A percentile compares a stretch with the other conserved stretches of the same genome.
These are phyloP conservation scores for Venusia cambrica DNA, from an alignment of 2,888 invertebrate species.

Conservation along the genomic window DNA sequence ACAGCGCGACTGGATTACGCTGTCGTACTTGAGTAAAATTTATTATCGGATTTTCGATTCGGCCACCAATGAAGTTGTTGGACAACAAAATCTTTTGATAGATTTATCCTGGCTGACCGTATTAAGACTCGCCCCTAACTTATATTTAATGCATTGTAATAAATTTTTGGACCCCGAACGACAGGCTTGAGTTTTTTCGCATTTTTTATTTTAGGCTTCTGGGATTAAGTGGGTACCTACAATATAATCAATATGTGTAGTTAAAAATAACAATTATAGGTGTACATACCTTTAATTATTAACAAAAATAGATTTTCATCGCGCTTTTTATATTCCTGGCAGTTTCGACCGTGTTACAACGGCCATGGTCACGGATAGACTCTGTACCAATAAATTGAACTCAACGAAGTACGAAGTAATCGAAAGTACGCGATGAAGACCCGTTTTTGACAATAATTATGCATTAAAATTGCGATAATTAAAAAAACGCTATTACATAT, in stretches of 20 bases:
- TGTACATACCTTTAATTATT: too few species aligned
- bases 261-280: too few species aligned
- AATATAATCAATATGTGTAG: constrained; percentile 17
- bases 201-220: constrained; percentile 38
- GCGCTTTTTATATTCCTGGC: too few species aligned
- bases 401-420: too few species aligned
- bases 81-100: constrained; percentile 81
- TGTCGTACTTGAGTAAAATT: constrained; percentile 80
- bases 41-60: constrained; percentile 81
- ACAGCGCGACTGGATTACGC: constrained; percentile 77
- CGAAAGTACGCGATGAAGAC: too few species aligned
- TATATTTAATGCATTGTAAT: constrained; percentile 73
- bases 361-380: too few species aligned
- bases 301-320: too few species aligned
- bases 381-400: too few species aligned
- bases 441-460: too few species aligned
- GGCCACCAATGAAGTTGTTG: constrained; percentile 81
- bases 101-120: constrained; percentile 79
- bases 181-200: constrained; percentile 48
- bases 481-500: too few species aligned
- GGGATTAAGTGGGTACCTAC: constrained; percentile 13
- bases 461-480: too few species aligned
- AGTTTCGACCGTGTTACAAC: too few species aligned
- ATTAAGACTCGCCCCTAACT: constrained; percentile 71
- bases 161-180: constrained; percentile 60